Percentiles rank a stretch among this genome's conserved stretches.
phyloP scores from a whole-genome alignment of 2,113 vertebrate species.

The Trochalopteron elliotii region DNA sequence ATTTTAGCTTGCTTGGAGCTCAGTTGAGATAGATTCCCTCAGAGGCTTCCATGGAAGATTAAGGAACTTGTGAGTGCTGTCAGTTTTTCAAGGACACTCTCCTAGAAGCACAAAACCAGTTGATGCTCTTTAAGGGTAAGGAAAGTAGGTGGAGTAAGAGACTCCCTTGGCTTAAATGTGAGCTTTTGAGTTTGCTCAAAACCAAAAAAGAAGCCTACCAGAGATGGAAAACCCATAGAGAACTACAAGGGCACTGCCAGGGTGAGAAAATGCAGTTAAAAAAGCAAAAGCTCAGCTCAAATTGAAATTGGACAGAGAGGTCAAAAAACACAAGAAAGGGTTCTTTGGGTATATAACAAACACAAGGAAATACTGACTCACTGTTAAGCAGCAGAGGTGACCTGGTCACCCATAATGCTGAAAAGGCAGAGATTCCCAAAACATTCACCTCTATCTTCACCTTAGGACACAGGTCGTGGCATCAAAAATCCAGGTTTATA shows the following conservation, averaged over 20 bases:
- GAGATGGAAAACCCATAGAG: neutral
- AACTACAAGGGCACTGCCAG: neutral
- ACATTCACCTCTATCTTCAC: neutral
- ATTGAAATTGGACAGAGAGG: neutral
- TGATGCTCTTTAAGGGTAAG: neutral
- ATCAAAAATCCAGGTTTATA: neutral
- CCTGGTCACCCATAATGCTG: neutral
- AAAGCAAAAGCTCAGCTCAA: neutral
- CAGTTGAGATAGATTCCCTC: neutral
- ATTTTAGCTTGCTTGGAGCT: neutral
- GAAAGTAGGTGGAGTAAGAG: neutral
- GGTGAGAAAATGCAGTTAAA: neutral
- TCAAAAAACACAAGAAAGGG: neutral
- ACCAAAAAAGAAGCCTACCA: fast-evolving
- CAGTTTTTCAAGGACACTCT: neutral
- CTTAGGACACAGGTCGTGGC: neutral
- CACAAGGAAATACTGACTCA: neutral
- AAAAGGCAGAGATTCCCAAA: neutral
- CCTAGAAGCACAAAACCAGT: neutral
- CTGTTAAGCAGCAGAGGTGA: neutral
- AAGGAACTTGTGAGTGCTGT: neutral
- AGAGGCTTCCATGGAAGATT: neutral
- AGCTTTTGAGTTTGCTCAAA: neutral
- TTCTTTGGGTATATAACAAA: fast-evolving
- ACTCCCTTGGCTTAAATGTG: neutral